Percentiles rank a stretch among this genome's conserved stretches.
Conservation (phyloP, 1,140 invertebrate genomes). For the Meteorus sp. region DNA sequence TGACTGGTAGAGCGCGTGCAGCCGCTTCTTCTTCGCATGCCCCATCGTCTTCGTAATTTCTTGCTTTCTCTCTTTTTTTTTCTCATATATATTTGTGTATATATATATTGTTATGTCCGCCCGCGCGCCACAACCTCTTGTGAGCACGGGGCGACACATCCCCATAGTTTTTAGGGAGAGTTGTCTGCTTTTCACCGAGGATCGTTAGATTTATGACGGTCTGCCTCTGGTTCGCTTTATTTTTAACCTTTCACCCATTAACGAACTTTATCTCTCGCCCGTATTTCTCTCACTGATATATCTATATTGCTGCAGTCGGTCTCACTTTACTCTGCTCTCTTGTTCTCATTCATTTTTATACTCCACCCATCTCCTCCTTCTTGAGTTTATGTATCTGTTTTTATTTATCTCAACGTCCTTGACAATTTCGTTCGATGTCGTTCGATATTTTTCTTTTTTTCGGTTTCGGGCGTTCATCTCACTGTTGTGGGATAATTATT, state of each 20-base stretch:
- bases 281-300: slow-evolving; percentile 37
- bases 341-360: too few relatives aligned
- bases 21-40: not conserved
- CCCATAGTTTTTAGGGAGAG: slow-evolving; percentile 23
- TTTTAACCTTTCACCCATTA: slow-evolving; percentile 60
- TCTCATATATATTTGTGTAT: too few relatives aligned
- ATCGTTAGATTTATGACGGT: slow-evolving; percentile 51
- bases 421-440: too few relatives aligned
- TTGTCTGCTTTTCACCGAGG: slow-evolving; percentile 37
- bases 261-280: slow-evolving; percentile 53
- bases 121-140: not conserved
- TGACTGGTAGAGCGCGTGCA: slow-evolving; percentile 1
- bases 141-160: slow-evolving; percentile 11
- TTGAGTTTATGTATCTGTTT: too few relatives aligned
- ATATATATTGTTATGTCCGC: too few relatives aligned
- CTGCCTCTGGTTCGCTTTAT: slow-evolving; percentile 43
- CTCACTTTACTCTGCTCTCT: too few relatives aligned
- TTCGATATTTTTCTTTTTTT: too few relatives aligned
- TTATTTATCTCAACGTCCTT: too few relatives aligned
- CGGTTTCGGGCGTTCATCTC: too few relatives aligned
- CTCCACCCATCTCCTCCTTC: too few relatives aligned
- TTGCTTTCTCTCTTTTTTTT: not conserved
- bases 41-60: not conserved
- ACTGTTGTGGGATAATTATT: too few relatives aligned
- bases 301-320: too few relatives aligned